A percentile compares a stretch with the other conserved stretches of the same genome.
These are phyloP conservation scores for Poeciliopsis turneri DNA, from an alignment of 2,797 vertebrate species.

Conservation along the genomic window DNA sequence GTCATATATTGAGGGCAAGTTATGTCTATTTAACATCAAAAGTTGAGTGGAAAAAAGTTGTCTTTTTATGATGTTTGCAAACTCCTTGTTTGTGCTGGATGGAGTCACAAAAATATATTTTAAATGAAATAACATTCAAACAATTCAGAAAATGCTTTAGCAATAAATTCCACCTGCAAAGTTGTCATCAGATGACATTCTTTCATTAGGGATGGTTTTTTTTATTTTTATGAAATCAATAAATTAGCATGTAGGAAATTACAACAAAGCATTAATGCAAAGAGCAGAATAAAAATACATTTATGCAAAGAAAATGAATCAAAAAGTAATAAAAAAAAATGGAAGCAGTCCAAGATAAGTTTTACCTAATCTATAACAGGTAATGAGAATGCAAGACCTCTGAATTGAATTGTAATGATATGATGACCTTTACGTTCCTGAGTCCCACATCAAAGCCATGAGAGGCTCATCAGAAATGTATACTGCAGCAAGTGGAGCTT, in stretches of 20 bases:
- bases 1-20: neutral
- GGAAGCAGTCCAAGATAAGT: conserved; percentile 9
- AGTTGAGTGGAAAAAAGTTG: neutral
- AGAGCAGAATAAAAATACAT: neutral
- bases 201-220: neutral
- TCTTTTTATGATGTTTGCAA: neutral
- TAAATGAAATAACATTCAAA: neutral
- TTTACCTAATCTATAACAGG: conserved; percentile 14
- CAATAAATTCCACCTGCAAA: neutral
- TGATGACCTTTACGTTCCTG: conserved; percentile 60
- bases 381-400: conserved; percentile 47
- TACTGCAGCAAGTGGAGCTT: conserved; percentile 69
- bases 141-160: neutral
- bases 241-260: neutral
- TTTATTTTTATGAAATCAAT: neutral
- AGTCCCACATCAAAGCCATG: conserved; percentile 50
- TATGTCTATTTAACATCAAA: neutral
- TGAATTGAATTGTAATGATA: conserved; percentile 54
- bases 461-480: conserved; percentile 68
- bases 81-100: neutral
- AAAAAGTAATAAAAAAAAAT: conserved; percentile 4
- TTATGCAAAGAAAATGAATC: neutral
- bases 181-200: conserved; percentile 6
- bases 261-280: neutral
- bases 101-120: neutral